Base-by-base conservation (phyloP, 2,113 vertebrate species). In the Colistium nudipinnis region DNA sequence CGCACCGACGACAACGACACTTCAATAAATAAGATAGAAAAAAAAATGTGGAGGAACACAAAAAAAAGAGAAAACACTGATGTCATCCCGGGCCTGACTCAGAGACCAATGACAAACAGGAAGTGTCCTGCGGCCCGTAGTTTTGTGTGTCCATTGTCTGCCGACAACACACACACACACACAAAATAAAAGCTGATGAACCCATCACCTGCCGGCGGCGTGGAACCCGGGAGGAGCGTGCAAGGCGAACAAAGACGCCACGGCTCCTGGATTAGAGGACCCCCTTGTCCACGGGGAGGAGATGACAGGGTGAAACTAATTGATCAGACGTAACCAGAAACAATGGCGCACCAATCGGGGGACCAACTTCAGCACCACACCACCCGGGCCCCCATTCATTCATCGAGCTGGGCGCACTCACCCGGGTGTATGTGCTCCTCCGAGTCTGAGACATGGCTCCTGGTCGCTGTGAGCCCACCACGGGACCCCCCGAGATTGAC, bases 381-480 rank as follows among this genome's bases (percentile, higher is more conserved):
- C n/a, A n/a, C 51, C 64, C 39, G 41, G 25, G n/a, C n/a, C n/a
- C 10, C 49, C 12, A 0, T 67, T 75, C 44, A 49, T 52, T 36
- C 59, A 60, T 44, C 51, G 28, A 4, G 13, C 48, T 19, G 36
- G 45, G 45, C 35, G 48, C 56, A 85, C 89, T 97, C 92, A 98
- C 97, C 97, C 96, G 93, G 80, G 85, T 92, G 83, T 94, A 93
- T 3, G 91, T 53, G 82, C 89, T 95, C 76, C 95, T 94, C 93
- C 93, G 95, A 80, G 92, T 93, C 88, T 96, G 95, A 90, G 96
- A 95, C 96, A 97, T 97, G 89, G 88, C 76, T 89, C 72, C 82
- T 43, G 51, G 19, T 54, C 12, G 19, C 41, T 2, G n/a, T n/a
- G 12, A 55, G 13, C 19, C 43, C 64, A 52, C 55, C 24, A 12